Base-by-base conservation (phyloP, 2,113 vertebrate species). In the Rousettus leschenaultii region DNA sequence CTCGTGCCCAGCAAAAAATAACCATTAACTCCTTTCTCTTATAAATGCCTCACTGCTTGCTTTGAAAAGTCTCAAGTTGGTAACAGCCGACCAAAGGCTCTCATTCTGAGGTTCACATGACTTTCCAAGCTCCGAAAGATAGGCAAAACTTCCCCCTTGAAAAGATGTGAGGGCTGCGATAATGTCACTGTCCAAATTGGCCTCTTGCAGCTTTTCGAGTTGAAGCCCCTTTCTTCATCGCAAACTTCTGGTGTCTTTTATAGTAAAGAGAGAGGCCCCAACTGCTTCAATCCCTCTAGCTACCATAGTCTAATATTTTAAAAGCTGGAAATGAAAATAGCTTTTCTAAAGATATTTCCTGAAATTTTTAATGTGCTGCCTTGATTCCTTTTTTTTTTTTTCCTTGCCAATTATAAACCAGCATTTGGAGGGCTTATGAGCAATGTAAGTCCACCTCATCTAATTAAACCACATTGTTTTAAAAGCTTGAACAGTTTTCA, bases 381-480 rank as follows among this genome's bases (percentile, higher is more conserved):
- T 97, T 97, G 95, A 98, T 97, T 98, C 82, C 63, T 77, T 96
- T 73, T 40, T 40, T 68, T 96, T 93, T 96, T 95, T 66, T 61
- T 13, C 53, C 45, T 95, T 94, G 96, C 97, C 90, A 97, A 97
- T 98, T 95, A 97, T 95, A 96, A 97, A 96, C 96, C 95, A 97
- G 91, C 96, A 97, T 97, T 97, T 97, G 96, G 93, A 97, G 96
- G 97, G 93, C 96, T 97, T 94, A 95, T 97, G 96, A 97, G 93
- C 95, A 96, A 97, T 91, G 94, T 94, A 96, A 97, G 97, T 96
- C 97, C 97, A 98, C 97, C 95, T 96, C 97, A 97, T 97, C 97
- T 97, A 97, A 97, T 97, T 97, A 97, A 98, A 97, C 97, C 96
- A 96, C 97, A 97, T 97, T 97, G 97, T 97, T 96, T 97, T 97